Evolutionary conservation across 2,888 invertebrate genomes (phyloP).

Genomic region (Lithophane ornitopus): DNA sequence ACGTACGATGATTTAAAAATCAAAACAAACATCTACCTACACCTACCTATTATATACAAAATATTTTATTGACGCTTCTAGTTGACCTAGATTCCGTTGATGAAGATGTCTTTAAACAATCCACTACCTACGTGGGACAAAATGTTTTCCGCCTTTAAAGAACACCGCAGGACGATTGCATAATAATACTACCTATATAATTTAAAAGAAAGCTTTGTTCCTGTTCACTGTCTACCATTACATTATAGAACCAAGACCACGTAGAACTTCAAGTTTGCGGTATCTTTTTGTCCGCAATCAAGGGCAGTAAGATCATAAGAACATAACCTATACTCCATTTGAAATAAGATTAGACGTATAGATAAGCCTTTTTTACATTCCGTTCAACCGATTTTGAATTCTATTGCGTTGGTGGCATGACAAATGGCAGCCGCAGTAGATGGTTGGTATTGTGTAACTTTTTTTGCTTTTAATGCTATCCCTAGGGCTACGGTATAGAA

Average conservation of each 20-base stretch:
- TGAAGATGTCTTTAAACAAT: not conserved
- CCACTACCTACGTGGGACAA: not conserved
- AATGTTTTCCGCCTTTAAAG: not conserved
- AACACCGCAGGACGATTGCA: not conserved
- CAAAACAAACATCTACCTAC: too few species aligned
- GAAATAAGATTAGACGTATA: too few species aligned
- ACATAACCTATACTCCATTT: too few species aligned
- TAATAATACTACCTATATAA: not conserved
- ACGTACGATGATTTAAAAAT: not conserved
- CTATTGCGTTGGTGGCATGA: too few species aligned
- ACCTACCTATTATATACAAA: not conserved
- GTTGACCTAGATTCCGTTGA: slow-evolving; percentile 5
- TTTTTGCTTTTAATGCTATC: too few species aligned
- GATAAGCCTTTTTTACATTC: too few species aligned
- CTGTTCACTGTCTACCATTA: not conserved
- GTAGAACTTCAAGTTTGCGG: not conserved
- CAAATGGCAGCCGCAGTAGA: too few species aligned
- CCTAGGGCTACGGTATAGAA: too few species aligned
- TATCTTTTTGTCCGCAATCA: not conserved
- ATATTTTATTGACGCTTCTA: slow-evolving; percentile 13
- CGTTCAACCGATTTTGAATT: too few species aligned
- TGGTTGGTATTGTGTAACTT: too few species aligned
- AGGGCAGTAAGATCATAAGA: not conserved
- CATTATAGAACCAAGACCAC: not conserved
- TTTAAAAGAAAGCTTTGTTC: not conserved